Evolutionary conservation across 2,888 invertebrate species (phyloP), one percentile per base, ranked within the genome.

Genomic region (Drosophila mulleri): DNA sequence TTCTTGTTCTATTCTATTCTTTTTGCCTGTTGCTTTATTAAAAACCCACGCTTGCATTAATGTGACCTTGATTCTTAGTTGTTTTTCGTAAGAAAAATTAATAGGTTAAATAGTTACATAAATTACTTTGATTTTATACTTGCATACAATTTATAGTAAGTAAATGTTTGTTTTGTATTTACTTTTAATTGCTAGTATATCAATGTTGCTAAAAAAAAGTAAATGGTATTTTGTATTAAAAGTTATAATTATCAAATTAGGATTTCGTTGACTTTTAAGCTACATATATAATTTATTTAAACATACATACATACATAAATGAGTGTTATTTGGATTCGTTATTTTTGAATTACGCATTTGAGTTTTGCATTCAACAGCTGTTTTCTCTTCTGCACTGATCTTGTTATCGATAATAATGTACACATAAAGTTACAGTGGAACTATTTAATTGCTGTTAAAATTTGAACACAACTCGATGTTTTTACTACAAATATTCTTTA

Each of bases 1-100:
- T 11, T 32, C 48, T 18, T 50, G 18, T 18, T 18, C 18, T 9
- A 7, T 35, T 35, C 35, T 14, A 18, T 12, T 32, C 11, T 8
- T 8, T 47, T 39, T 57, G 78, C 78, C 63, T 77, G 67, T 77
- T 76, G 76, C 60, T 39, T 75, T 58, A 29, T 44, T 39, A 4
- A 3, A 56, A 56, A n/a, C 67, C 72, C 56, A 56, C 71, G 47
- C 47, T 20, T 12, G 16, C 3, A 44, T 39, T 12, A 18, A 41
- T 53, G 32, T 53, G 72, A 50, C 72, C 72, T 72, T 77, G 72
- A 20, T 32, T 42, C 16, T 3, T n/a, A 58, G n/a, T 20, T 47
- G 50, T 65, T 42, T 37, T 7, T 53, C 37, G 2, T 35, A 29
- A 29, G 26, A 41, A 18, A 18, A 26, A 53, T 53, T 9, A 18